Base-by-base conservation (phyloP, 1,140 invertebrate species). In the Listronotus bonariensis region DNA sequence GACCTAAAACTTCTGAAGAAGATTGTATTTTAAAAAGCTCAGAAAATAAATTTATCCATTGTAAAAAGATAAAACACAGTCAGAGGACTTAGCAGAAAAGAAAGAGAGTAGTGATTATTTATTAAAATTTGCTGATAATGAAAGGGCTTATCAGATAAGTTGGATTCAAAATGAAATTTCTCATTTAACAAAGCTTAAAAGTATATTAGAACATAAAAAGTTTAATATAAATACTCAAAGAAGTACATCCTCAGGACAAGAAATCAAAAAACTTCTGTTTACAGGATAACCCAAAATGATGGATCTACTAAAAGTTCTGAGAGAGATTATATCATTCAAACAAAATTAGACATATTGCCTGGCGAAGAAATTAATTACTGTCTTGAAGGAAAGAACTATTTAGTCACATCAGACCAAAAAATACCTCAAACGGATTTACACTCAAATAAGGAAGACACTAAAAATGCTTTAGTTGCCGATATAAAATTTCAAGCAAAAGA, bases 91-190 rank as follows among this genome's bases (percentile, higher is more conserved):
- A 26, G 2, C 20, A 26, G 2, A 26, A 26, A 26, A 26, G 20
- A 1, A 26, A 5, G 20, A 26, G 5, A 26, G 20, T 26, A 26
- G 20, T 10, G 74, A 75, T 46, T 59, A 67, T 66, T 49, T 78
- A 41, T 40, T 75, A 6, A 64, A 70, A 43, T 74, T 73, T 57
- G 75, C 73, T 5, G 70, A 72, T 68, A 71, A 73, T 42, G 76
- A 78, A 67, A 56, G 74, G 18, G 53, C 71, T 52, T 67, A 74
- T 40, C 74, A 78, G 59, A 17, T 78, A 3, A 46, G 55, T 38
- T 78, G 77, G 76, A 77, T 78, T 14, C 72, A 75, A 34, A 74
- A 70, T 38, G 75, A 77, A 63, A 78, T 77, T 11, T 58, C 43
- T 12, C 72, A 78, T 63, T 68, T 78, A 31, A 66, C 46, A 3